Evolutionary conservation across 2,113 vertebrate genomes (phyloP).

Genomic region (Gavia stellata): DNA sequence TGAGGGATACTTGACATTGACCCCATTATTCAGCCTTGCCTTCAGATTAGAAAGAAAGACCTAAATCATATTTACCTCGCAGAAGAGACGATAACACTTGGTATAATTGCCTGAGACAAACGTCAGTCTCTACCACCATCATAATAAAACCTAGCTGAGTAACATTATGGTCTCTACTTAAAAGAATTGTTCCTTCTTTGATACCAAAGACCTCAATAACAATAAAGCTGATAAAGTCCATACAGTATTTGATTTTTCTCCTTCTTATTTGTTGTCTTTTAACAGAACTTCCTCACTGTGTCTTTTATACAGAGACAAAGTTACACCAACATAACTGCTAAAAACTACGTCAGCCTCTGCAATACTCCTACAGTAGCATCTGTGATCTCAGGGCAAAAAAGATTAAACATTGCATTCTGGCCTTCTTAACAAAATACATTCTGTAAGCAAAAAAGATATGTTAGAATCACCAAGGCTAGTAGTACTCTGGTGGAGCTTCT

Average conservation of each 20-base stretch:
- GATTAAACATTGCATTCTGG: constrained; percentile 15
- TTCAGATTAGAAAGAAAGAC: neutral
- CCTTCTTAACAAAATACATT: constrained; percentile 5
- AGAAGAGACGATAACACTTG: neutral
- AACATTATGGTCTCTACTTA: neutral
- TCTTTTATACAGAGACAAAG: constrained; percentile 39
- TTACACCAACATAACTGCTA: constrained; percentile 64
- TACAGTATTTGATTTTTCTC: neutral
- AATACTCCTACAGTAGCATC: constrained; percentile 62
- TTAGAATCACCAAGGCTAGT: neutral
- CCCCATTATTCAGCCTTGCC: neutral
- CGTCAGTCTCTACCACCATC: neutral
- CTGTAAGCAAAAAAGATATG: neutral
- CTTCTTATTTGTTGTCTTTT: neutral
- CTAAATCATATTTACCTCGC: neutral
- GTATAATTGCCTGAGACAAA: neutral
- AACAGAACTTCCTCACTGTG: constrained; percentile 3
- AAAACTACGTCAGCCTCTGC: constrained; percentile 58
- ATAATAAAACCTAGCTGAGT: neutral
- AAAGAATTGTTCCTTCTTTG: neutral
- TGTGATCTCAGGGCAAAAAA: constrained; percentile 49
- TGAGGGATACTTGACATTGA: neutral
- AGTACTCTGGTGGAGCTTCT: neutral
- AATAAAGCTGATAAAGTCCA: neutral
- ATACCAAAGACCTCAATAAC: neutral